Evolutionary conservation across 2,888 invertebrate species (phyloP), one percentile per base, ranked within the genome.

Genomic region (Perdita meconis): DNA sequence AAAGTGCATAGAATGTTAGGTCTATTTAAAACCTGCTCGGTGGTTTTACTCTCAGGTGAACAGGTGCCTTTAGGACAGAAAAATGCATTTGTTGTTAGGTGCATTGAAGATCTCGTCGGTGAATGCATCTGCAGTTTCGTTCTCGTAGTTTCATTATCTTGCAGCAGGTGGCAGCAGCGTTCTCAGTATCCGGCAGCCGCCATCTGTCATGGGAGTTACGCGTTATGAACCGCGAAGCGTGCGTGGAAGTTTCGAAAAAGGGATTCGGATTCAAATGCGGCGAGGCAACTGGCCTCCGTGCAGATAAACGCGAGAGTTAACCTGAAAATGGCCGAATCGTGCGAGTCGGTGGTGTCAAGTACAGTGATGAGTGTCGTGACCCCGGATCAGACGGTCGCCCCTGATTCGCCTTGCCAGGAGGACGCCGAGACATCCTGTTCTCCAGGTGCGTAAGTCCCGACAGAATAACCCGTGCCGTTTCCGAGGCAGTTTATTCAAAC

Each of bases 271-370:
- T 88, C 88, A 89, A 88, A 89, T 85, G 87, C 86, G 81, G 79
- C 81, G 78, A 82, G 84, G 80, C 80, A 84, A 83, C 80, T 75
- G 69, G 82, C 77, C 84, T 77, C 78, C 80, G 82, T 85, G 86
- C 80, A 83, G 89, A 87, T 89, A 86, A 87, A 87, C 83, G 74
- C 81, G 86, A 88, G 86, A 88, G 89, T 89, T 88, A 89, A 88
- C 84, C 86, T 87, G 85, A 90, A 90, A 90, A 90, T 90, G 90
- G 90, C 90, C 86, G 90, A 90, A 83, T 84, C 89, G 85, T 82
- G 84, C 67, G 89, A 87, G 83, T 82, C 88, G 65, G 78, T 77
- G 60, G 88, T 89, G 84, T 85, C 89, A 74, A 85, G 87, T 88
- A 86, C 80, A 81, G 81, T 84, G 84, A 85, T 84, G 56, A 84